Percentiles rank a stretch among this genome's conserved stretches.
Conservation (phyloP, 2,888 invertebrate genomes). For the Gymnosoma rotundatum region DNA sequence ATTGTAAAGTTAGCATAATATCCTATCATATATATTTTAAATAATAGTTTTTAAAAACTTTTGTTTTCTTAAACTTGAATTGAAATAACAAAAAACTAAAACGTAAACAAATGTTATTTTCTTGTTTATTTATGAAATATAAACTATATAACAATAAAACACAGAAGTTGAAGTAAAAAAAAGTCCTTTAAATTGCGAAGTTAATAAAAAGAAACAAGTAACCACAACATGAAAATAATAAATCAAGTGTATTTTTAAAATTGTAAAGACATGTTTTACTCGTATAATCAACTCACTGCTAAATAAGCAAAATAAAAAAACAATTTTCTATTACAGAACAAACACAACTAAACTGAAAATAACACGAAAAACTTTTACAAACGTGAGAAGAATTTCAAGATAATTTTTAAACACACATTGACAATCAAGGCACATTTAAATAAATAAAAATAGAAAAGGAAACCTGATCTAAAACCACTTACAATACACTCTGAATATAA, state of each 20-base stretch:
- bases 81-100: neutral
- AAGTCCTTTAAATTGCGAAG: neutral
- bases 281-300: neutral
- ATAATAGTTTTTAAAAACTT: no score
- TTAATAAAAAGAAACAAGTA: neutral
- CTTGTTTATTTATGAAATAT: neutral
- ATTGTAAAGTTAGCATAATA: no score
- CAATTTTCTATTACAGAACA: neutral
- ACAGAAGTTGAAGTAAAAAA: neutral
- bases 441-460: neutral
- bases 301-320: neutral
- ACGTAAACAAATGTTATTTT: no score
- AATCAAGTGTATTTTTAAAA: neutral
- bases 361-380: constrained; percentile 21
- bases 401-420: neutral
- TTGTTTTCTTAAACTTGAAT: neutral
- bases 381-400: constrained; percentile 19
- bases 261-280: neutral
- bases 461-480: neutral
- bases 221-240: neutral
- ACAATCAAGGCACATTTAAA: constrained; percentile 7
- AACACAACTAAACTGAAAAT: constrained; percentile 16
- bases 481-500: neutral
- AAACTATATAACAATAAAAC: neutral
- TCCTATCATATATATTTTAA: no score